These are phyloP conservation scores for Epistrophe eligans DNA, from an alignment of 2,888 invertebrate genomes.

Conservation along the genomic window DNA sequence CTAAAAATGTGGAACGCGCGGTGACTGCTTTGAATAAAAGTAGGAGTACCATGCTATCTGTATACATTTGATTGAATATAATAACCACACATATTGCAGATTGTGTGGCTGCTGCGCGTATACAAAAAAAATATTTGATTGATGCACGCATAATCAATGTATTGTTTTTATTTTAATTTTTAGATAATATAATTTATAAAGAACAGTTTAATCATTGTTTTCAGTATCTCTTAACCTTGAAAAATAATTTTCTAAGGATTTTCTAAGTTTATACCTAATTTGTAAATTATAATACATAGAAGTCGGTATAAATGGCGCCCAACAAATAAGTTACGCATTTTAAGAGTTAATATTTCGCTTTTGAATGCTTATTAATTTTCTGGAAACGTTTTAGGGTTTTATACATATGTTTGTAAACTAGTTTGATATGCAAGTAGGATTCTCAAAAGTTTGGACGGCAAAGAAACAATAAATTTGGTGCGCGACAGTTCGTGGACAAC, in stretches of 20 bases:
- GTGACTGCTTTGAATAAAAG: conserved; percentile 30
- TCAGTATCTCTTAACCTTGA: conserved; percentile 5
- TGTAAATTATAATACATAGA: not conserved
- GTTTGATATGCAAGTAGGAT: too few species aligned
- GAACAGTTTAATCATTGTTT: not conserved
- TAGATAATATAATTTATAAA: not conserved
- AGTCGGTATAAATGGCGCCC: not conserved
- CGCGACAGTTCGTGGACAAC: too few species aligned
- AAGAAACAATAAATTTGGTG: too few species aligned
- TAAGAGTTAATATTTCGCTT: too few species aligned
- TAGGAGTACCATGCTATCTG: conserved; percentile 27
- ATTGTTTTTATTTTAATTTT: not conserved
- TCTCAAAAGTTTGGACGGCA: too few species aligned
- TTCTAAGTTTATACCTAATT: not conserved
- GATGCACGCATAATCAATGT: conserved; percentile 35
- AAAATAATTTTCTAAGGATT: not conserved
- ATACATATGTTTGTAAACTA: too few species aligned
- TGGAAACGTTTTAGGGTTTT: too few species aligned
- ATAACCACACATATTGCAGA: conserved; percentile 30
- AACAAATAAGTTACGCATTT: not conserved
- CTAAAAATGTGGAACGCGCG: conserved; percentile 70
- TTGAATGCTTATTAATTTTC: too few species aligned
- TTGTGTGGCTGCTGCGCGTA: conserved; percentile 15
- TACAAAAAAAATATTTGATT: not conserved
- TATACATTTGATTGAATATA: conserved; percentile 38